A percentile compares a stretch with the other conserved stretches of the same genome.
phyloP scores from a whole-genome alignment of 2,888 invertebrate genomes.

The Archaeoteleia sp. region DNA sequence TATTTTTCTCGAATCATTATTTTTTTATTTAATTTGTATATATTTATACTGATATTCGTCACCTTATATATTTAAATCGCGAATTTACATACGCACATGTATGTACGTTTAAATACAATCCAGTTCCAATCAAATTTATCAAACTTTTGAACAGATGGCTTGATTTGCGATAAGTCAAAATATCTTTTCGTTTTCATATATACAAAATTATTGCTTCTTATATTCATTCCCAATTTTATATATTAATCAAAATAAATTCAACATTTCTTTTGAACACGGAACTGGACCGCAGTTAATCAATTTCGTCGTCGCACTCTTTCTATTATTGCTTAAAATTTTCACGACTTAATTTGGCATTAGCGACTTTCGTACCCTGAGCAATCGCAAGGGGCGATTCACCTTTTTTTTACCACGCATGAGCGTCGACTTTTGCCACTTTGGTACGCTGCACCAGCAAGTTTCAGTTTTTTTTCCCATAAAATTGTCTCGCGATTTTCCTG shows the following conservation, averaged over 20 bases:
- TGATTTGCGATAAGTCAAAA: too few relatives aligned
- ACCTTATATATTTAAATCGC: too few relatives aligned
- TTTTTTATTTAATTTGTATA: slow-evolving; percentile 3
- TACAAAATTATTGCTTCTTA: too few relatives aligned
- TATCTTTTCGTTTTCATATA: too few relatives aligned
- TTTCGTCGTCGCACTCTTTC: slow-evolving; percentile 50
- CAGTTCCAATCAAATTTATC: neutral
- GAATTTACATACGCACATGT: neutral
- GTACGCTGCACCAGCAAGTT: too few relatives aligned
- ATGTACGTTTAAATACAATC: slow-evolving; percentile 8
- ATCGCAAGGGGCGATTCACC: slow-evolving; percentile 51
- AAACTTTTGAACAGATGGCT: too few relatives aligned
- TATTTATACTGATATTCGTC: slow-evolving; percentile 5
- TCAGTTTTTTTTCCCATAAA: too few relatives aligned
- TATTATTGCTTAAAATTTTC: slow-evolving; percentile 73
- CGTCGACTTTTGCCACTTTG: slow-evolving; percentile 18
- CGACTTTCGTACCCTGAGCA: slow-evolving; percentile 69
- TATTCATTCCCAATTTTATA: too few relatives aligned
- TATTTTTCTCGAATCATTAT: slow-evolving; percentile 1
- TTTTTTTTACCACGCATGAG: slow-evolving; percentile 15
- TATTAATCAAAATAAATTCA: too few relatives aligned
- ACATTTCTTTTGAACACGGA: too few relatives aligned
- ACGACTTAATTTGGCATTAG: slow-evolving; percentile 71
- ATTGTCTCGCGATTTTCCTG: slow-evolving; percentile 10
- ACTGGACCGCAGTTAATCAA: slow-evolving; percentile 33